A percentile compares a stretch with the other conserved stretches of the same genome.
phyloP scores from a whole-genome alignment of 1,140 invertebrate genomes.

The Ceratina japonica region DNA sequence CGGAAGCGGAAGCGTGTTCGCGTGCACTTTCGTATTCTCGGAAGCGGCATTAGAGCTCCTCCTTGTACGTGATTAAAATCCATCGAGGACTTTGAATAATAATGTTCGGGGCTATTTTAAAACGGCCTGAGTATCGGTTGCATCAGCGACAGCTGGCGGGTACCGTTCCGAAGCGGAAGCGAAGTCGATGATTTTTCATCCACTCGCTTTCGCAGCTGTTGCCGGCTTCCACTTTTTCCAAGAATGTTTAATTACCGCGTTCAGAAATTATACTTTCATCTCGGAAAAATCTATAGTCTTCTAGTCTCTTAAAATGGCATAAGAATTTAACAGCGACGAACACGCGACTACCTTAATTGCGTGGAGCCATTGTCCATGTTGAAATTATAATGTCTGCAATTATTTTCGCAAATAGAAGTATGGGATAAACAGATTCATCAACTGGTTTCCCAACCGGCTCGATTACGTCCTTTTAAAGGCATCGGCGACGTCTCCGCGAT shows the following conservation, averaged over 20 bases:
- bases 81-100: not conserved
- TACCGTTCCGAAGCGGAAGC: slow-evolving; percentile 40
- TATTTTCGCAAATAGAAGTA: too few species aligned
- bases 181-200: slow-evolving; percentile 13
- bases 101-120: slow-evolving; percentile 45
- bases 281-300: too few species aligned
- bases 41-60: not conserved
- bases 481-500: not conserved
- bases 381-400: too few species aligned
- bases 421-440: not conserved
- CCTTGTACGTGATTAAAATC: slow-evolving; percentile 4
- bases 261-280: too few species aligned
- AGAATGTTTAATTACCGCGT: too few species aligned
- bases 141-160: slow-evolving; percentile 52
- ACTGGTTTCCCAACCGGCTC: too few species aligned
- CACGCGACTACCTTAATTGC: too few species aligned
- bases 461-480: not conserved
- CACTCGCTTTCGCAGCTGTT: slow-evolving; percentile 67
- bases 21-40: not conserved
- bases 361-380: too few species aligned
- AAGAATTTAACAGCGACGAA: too few species aligned
- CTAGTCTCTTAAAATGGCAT: too few species aligned
- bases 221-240: not conserved
- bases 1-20: not conserved
- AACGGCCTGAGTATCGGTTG: slow-evolving; percentile 18